Evolutionary conservation across 23 tunicate species (phyloP).

Genomic region (Styela clava): DNA sequence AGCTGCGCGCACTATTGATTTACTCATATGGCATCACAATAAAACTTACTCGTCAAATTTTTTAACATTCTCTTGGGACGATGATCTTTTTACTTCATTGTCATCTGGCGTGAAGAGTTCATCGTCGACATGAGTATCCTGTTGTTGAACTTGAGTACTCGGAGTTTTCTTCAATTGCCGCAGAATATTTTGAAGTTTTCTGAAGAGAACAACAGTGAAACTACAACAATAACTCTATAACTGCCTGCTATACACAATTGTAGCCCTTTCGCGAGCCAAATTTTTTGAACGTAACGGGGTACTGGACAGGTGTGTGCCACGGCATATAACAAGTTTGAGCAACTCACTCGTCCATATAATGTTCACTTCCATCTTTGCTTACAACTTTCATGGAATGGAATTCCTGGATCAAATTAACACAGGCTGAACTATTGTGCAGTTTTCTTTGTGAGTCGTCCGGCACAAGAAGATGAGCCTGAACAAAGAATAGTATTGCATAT

Average conservation of each 20-base stretch:
- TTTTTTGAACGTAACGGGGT: too few species aligned
- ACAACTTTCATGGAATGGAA: slow-evolving; percentile 33
- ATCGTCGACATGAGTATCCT: background rate
- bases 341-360: slow-evolving; percentile 17
- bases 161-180: slow-evolving; percentile 8
- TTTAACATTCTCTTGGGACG: background rate
- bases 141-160: slow-evolving; percentile 9
- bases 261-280: too few species aligned
- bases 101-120: background rate
- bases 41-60: background rate
- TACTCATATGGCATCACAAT: too few species aligned
- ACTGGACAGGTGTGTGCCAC: too few species aligned
- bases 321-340: too few species aligned
- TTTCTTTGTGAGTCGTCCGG: slow-evolving; percentile 37
- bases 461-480: slow-evolving; percentile 35
- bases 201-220: too few species aligned
- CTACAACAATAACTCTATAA: too few species aligned
- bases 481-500: background rate
- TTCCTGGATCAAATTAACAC: slow-evolving; percentile 50
- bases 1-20: too few species aligned
- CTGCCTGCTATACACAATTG: too few species aligned
- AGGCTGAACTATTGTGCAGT: slow-evolving; percentile 45
- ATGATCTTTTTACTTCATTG: slow-evolving; percentile 12
- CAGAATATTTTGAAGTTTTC: slow-evolving; percentile 11
- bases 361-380: slow-evolving; percentile 15